These are phyloP conservation scores for Thunnus thynnus DNA, from an alignment of 2,113 vertebrate species.

Conservation along the genomic window DNA sequence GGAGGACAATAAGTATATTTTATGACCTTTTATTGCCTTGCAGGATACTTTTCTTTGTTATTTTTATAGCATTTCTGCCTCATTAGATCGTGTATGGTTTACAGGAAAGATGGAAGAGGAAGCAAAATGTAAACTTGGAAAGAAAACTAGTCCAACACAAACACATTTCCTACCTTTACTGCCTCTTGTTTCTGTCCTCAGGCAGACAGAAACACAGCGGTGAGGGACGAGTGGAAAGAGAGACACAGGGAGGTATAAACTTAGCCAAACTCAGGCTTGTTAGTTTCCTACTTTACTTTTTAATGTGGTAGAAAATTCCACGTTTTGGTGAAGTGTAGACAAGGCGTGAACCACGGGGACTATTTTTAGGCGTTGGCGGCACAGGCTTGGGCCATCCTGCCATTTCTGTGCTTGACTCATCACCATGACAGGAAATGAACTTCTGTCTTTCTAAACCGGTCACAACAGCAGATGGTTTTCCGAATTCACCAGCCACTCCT, in stretches of 20 bases:
- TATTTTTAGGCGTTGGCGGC: conserved; percentile 58
- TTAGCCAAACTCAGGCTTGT: conserved; percentile 9
- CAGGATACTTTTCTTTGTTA: not conserved
- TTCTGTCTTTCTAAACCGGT: conserved; percentile 34
- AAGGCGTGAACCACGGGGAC: conserved; percentile 51
- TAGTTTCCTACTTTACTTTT: conserved; percentile 28
- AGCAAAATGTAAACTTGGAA: conserved; percentile 40
- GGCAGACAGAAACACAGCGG: too few relatives aligned
- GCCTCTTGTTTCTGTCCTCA: conserved; percentile 2
- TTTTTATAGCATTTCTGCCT: conserved; percentile 7
- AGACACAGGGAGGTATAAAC: conserved; percentile 35
- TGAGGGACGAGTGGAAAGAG: too few relatives aligned
- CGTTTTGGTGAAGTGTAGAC: conserved; percentile 65
- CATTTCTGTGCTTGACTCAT: conserved; percentile 65
- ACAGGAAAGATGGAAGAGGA: conserved; percentile 21
- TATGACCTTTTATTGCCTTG: not conserved
- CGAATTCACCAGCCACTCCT: conserved; percentile 56
- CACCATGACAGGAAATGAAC: conserved; percentile 53
- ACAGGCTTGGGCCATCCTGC: conserved; percentile 53
- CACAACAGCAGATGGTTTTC: conserved; percentile 52
- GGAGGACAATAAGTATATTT: conserved; percentile 11
- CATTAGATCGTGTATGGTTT: conserved; percentile 10
- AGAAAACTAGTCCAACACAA: conserved; percentile 13
- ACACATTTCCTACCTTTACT: conserved; percentile 14
- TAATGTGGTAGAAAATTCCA: conserved; percentile 56